Conservation (phyloP, 2,113 vertebrate genomes). For the Microcebus tavaratra region DNA sequence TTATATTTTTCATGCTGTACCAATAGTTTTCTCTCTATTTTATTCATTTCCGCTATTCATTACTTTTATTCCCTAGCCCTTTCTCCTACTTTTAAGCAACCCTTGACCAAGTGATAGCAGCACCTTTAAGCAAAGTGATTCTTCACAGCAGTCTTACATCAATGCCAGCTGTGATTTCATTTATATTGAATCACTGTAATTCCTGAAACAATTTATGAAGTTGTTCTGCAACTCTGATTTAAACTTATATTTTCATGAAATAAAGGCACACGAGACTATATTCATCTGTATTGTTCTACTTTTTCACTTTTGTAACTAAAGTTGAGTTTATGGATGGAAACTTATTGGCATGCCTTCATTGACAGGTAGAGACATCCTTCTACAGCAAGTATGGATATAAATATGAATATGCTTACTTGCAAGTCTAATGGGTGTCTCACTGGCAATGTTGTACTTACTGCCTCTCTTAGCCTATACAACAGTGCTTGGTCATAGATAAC, state of each 20-base stretch:
- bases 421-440: not conserved
- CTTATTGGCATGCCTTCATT: not conserved
- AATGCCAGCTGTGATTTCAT: conserved; percentile 78
- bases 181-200: conserved; percentile 78
- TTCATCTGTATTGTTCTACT: not conserved
- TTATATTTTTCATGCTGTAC: conserved; percentile 55
- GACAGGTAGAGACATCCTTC: not conserved
- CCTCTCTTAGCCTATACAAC: not conserved
- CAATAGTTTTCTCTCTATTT: conserved; percentile 59
- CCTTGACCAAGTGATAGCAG: conserved; percentile 62
- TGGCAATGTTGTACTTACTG: not conserved
- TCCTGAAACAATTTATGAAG: conserved; percentile 71
- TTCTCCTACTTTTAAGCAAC: conserved; percentile 61
- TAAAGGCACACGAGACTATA: not conserved
- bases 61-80: conserved; percentile 18
- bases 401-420: not conserved
- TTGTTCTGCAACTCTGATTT: conserved; percentile 69
- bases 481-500: not conserved
- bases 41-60: conserved; percentile 65
- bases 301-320: conserved; percentile 58
- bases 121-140: conserved; percentile 65
- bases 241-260: conserved; percentile 66
- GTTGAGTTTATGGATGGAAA: conserved; percentile 8
- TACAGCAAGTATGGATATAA: not conserved
- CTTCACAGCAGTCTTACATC: conserved; percentile 66